These are phyloP conservation scores for Spilogale gracilis DNA, from an alignment of 2,113 vertebrate species.

Conservation along the genomic window DNA sequence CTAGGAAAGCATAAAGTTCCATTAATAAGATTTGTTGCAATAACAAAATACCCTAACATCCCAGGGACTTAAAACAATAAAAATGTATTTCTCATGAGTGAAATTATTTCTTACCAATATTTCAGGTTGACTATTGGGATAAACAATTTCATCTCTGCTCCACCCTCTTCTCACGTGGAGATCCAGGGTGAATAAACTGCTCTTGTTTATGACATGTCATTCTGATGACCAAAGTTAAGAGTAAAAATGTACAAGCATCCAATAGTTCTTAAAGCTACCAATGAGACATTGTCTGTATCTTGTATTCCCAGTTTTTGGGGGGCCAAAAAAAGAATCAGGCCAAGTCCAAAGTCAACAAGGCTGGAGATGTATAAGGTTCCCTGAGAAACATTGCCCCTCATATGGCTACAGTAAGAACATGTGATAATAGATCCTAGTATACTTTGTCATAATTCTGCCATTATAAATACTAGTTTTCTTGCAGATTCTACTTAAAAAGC, in stretches of 20 bases:
- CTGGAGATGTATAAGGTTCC: fast-evolving
- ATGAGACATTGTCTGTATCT: not conserved
- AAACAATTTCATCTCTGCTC: not conserved
- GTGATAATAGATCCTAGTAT: not conserved
- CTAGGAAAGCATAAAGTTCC: not conserved
- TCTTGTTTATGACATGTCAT: not conserved
- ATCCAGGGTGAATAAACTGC: fast-evolving
- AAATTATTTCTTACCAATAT: not conserved
- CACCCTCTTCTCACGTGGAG: not conserved
- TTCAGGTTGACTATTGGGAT: not conserved
- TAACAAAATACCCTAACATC: not conserved
- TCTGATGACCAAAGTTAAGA: not conserved
- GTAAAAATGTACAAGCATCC: not conserved
- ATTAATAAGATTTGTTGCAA: not conserved
- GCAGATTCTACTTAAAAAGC: not conserved
- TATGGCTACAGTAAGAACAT: not conserved
- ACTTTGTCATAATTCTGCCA: not conserved
- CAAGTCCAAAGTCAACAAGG: not conserved
- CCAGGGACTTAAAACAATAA: not conserved
- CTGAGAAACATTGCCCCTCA: not conserved
- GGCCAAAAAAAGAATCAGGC: not conserved
- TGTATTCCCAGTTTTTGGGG: not conserved
- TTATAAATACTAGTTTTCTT: not conserved
- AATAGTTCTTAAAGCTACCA: not conserved
- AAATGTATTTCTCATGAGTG: not conserved